Evolutionary conservation across 2,888 invertebrate genomes (phyloP).

Genomic region (Catocala nupta): DNA sequence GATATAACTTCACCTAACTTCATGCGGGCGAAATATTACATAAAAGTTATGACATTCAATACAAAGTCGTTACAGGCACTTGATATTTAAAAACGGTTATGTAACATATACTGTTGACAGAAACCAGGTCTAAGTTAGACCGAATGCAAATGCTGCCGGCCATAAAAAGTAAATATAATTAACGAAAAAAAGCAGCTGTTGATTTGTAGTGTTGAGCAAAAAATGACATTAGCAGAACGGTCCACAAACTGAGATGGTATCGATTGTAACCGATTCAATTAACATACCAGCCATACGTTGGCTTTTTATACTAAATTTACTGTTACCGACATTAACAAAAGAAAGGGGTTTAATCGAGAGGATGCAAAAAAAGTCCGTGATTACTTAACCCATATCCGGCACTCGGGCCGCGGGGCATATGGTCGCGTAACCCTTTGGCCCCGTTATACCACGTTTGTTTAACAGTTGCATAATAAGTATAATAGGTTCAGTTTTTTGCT

Average conservation of each 20-base stretch:
- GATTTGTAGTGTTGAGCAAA: conserved; percentile 50
- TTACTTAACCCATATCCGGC: conserved; percentile 86
- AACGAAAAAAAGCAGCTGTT: conserved; percentile 52
- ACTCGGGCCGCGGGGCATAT: conserved; percentile 72
- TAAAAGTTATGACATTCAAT: too few relatives aligned
- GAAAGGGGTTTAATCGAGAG: conserved; percentile 77
- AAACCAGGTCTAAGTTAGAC: too few relatives aligned
- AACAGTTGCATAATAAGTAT: conserved; percentile 80
- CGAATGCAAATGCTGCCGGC: not conserved
- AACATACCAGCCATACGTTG: conserved; percentile 73
- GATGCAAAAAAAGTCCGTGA: conserved; percentile 79
- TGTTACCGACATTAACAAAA: conserved; percentile 74
- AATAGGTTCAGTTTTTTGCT: conserved; percentile 71
- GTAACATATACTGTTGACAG: too few relatives aligned
- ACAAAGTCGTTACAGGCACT: too few relatives aligned
- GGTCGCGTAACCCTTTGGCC: conserved; percentile 85
- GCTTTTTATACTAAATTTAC: conserved; percentile 66
- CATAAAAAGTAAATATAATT: conserved; percentile 22
- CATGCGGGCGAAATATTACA: too few relatives aligned
- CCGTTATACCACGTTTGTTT: conserved; percentile 78
- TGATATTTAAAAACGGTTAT: too few relatives aligned
- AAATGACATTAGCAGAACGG: conserved; percentile 56
- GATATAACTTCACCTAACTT: too few relatives aligned
- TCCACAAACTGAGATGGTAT: conserved; percentile 61
- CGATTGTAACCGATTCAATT: conserved; percentile 73